Percentiles rank a stretch among this genome's conserved stretches.
phyloP scores from a whole-genome alignment of 2,113 vertebrate species.

The Orientallactaga bullata region DNA sequence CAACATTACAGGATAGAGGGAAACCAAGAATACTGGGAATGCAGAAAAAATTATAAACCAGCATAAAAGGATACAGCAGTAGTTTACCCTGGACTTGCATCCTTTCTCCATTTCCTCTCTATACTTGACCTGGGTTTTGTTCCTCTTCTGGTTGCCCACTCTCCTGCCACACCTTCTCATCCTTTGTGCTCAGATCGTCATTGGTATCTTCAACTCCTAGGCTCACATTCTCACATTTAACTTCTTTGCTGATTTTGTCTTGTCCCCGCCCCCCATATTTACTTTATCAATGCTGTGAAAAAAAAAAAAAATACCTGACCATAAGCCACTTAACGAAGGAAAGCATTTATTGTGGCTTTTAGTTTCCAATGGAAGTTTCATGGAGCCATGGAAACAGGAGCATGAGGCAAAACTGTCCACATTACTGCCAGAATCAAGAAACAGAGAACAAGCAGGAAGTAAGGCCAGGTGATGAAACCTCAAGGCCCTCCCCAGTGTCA shows the following conservation, averaged over 20 bases:
- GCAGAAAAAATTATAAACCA: not conserved
- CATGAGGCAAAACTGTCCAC: not conserved
- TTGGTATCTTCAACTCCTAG: not conserved
- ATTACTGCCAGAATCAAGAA: too few species aligned
- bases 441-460: too few species aligned
- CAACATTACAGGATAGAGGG: not conserved
- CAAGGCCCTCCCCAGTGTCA: too few species aligned
- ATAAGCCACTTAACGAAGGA: too few species aligned
- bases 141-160: not conserved
- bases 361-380: not conserved
- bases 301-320: too few species aligned
- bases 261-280: too few species aligned
- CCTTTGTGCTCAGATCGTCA: not conserved
- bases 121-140: not conserved
- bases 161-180: not conserved
- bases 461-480: too few species aligned
- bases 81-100: not conserved
- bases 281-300: too few species aligned
- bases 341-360: too few species aligned
- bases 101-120: not conserved
- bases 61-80: not conserved
- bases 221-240: not conserved
- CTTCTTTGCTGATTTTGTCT: not conserved
- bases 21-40: not conserved
- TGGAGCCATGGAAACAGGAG: not conserved